Percentiles rank a stretch among this genome's conserved stretches.
Evolutionary conservation across 2,888 invertebrate genomes (phyloP).

Genomic region (Sinodicranocentrus sp.): DNA sequence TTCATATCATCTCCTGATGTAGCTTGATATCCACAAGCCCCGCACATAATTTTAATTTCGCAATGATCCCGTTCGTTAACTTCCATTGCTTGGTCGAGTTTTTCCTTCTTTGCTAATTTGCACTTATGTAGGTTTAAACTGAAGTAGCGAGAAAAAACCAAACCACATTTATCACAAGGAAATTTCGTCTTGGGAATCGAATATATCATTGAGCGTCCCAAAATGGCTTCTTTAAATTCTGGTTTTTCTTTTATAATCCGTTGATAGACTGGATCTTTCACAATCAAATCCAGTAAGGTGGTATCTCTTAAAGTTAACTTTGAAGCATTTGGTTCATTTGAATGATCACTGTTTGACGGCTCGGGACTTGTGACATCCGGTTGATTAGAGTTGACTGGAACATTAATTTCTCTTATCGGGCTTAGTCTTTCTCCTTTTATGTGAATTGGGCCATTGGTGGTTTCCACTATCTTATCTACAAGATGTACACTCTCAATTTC

Average conservation of each 20-base stretch:
- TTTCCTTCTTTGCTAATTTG: too few relatives aligned
- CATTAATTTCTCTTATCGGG: neutral
- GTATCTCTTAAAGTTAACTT: too few relatives aligned
- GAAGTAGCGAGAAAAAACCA: neutral
- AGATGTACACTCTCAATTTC: neutral
- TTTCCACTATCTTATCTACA: neutral
- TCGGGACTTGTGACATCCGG: too few relatives aligned
- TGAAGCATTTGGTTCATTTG: too few relatives aligned
- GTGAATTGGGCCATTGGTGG: neutral
- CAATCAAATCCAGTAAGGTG: neutral
- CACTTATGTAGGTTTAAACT: neutral
- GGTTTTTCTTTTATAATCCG: neutral
- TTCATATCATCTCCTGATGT: neutral
- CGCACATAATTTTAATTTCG: neutral
- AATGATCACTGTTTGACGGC: too few relatives aligned
- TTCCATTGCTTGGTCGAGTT: too few relatives aligned
- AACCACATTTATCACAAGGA: too few relatives aligned
- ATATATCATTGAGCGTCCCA: neutral
- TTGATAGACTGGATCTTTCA: neutral
- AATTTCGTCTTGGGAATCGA: too few relatives aligned
- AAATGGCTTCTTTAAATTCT: neutral
- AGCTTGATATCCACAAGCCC: neutral
- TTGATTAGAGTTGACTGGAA: too few relatives aligned
- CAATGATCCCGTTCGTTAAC: neutral
- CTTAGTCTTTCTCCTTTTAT: neutral